Conservation (phyloP, 2,888 invertebrate genomes). For the Brachyopa scutellaris region DNA sequence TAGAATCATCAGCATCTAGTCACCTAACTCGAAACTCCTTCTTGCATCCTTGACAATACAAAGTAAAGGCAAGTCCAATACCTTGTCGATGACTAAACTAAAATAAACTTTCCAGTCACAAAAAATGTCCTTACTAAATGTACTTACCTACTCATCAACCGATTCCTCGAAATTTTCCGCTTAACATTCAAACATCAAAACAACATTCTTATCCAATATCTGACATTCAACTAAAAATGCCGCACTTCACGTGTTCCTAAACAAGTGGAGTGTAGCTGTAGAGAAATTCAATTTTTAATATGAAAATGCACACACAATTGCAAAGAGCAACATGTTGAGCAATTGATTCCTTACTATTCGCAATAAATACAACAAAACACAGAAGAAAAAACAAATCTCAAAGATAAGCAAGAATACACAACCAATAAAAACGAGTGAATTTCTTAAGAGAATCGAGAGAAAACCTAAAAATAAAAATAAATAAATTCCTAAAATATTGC, state of each 20-base stretch:
- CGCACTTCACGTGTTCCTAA: too few relatives aligned
- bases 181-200: not conserved
- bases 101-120: not conserved
- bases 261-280: too few relatives aligned
- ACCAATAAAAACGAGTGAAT: conserved; percentile 37
- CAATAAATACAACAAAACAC: conserved; percentile 6
- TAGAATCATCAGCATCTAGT: too few relatives aligned
- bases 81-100: conserved; percentile 10
- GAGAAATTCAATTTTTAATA: too few relatives aligned
- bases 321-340: conserved; percentile 66
- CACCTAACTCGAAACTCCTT: too few relatives aligned
- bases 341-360: conserved; percentile 35
- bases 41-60: not conserved
- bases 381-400: not conserved
- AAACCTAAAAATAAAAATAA: conserved; percentile 53
- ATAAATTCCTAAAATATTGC: conserved; percentile 48
- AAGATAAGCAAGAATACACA: conserved; percentile 47
- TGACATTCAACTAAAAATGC: conserved; percentile 31
- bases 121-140: not conserved
- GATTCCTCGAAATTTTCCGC: conserved; percentile 2
- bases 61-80: too few relatives aligned
- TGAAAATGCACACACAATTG: conserved; percentile 27
- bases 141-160: not conserved
- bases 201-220: conserved; percentile 26
- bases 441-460: conserved; percentile 69